Evolutionary conservation across 2,888 invertebrate genomes (phyloP).

Genomic region (Parasteatoda lunata): DNA sequence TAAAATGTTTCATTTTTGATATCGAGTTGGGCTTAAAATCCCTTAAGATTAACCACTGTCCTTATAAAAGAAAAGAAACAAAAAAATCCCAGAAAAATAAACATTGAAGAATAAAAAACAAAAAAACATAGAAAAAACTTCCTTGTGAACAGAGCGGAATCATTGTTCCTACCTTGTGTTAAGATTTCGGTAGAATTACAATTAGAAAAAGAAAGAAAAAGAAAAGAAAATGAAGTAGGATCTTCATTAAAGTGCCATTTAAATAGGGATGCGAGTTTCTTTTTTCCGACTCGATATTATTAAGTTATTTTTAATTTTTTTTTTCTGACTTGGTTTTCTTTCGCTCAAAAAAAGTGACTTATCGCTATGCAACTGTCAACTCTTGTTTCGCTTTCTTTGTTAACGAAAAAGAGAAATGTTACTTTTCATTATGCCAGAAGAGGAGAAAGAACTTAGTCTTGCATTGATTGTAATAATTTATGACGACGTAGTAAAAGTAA

Average conservation of each 20-base stretch:
- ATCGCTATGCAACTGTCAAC: constrained; percentile 24
- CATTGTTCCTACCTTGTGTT: background rate
- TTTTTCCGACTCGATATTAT: background rate
- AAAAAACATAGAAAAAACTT: background rate
- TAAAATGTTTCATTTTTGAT: too few species aligned
- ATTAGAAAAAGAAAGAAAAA: background rate
- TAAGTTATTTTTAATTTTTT: background rate
- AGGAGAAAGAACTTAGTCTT: background rate
- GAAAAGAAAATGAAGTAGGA: background rate
- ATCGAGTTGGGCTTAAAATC: too few species aligned
- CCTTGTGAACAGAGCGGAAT: background rate
- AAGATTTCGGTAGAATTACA: constrained; percentile 6
- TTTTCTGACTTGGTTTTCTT: background rate
- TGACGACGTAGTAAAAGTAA: too few species aligned
- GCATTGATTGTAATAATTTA: too few species aligned
- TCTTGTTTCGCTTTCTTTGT: constrained; percentile 12
- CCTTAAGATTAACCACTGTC: too few species aligned
- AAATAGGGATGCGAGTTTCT: background rate
- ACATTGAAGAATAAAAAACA: too few species aligned
- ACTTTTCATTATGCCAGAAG: background rate
- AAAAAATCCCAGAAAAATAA: too few species aligned
- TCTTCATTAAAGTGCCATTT: constrained; percentile 23
- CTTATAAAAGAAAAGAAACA: too few species aligned
- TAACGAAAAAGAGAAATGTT: background rate
- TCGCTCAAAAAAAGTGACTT: constrained; percentile 25